phyloP scores from a whole-genome alignment of 2,113 vertebrate genomes.

The Engraulis encrasicolus region DNA sequence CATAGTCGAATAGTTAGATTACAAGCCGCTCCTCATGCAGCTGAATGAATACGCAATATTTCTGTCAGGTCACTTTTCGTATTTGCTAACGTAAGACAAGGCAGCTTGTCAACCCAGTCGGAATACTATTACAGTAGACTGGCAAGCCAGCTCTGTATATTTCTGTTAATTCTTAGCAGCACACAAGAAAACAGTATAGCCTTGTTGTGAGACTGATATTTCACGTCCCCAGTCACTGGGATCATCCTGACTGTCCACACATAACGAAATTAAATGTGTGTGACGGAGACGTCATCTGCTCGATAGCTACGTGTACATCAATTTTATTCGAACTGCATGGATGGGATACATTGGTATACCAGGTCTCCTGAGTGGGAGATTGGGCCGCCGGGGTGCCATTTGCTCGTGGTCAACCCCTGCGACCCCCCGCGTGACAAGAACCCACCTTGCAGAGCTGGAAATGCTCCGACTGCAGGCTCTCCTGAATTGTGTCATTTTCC shows the following conservation, averaged over 20 bases:
- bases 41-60: constrained; percentile 14
- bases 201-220: not conserved
- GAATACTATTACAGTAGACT: not conserved
- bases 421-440: constrained; percentile 29
- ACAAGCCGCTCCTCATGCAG: not conserved
- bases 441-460: constrained; percentile 99
- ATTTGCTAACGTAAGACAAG: not conserved
- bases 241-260: not conserved
- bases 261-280: not conserved
- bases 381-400: constrained; percentile 18
- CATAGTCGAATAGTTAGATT: not conserved
- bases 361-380: constrained; percentile 1
- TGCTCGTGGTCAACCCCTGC: constrained; percentile 18
- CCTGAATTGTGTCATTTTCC: constrained; percentile 90
- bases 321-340: not conserved
- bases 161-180: constrained; percentile 5
- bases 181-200: not conserved
- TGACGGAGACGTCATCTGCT: not conserved
- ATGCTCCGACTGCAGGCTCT: constrained; percentile 96
- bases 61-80: constrained; percentile 1
- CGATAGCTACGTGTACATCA: not conserved
- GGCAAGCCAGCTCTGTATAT: constrained; percentile 10
- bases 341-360: not conserved
- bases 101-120: not conserved
- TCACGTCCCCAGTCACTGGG: not conserved